Evolutionary conservation across 2,888 invertebrate genomes (phyloP).

Genomic region (Aradus depressus): DNA sequence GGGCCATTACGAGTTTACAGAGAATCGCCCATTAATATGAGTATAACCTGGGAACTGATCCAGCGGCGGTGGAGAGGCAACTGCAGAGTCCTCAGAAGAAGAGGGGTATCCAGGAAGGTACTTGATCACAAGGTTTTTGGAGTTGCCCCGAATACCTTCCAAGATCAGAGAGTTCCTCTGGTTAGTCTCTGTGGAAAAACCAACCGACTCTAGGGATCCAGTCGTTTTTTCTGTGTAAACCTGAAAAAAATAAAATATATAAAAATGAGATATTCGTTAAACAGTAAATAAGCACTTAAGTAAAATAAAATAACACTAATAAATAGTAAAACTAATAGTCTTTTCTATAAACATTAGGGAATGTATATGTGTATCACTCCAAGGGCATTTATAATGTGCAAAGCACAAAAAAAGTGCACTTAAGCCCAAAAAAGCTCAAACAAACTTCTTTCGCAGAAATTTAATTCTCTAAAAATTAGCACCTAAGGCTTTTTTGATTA

Average conservation of each 20-base stretch:
- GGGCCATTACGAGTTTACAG: too few relatives aligned
- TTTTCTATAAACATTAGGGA: conserved; percentile 20
- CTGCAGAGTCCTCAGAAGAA: conserved; percentile 2
- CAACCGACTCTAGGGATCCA: conserved; percentile 40
- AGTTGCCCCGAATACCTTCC: conserved; percentile 11
- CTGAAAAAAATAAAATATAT: not conserved
- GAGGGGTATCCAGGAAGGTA: not conserved
- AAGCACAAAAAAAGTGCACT: too few relatives aligned
- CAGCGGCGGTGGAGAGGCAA: conserved; percentile 9
- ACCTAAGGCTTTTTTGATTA: too few relatives aligned
- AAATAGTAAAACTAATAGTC: conserved; percentile 20
- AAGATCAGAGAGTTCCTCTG: conserved; percentile 27
- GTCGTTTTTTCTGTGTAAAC: conserved; percentile 30
- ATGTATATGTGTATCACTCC: too few relatives aligned
- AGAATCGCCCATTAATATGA: too few relatives aligned
- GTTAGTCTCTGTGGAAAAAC: conserved; percentile 37
- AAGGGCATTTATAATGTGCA: too few relatives aligned
- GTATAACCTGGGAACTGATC: conserved; percentile 3
- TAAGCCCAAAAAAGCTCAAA: too few relatives aligned
- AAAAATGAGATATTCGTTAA: too few relatives aligned
- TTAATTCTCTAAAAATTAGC: too few relatives aligned
- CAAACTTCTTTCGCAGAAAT: too few relatives aligned
- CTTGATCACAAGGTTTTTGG: conserved; percentile 2
- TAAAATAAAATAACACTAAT: conserved; percentile 12
- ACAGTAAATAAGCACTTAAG: too few relatives aligned